These are phyloP conservation scores for Dufourea novaeangliae DNA, from an alignment of 1,140 invertebrate genomes.

Conservation along the genomic window DNA sequence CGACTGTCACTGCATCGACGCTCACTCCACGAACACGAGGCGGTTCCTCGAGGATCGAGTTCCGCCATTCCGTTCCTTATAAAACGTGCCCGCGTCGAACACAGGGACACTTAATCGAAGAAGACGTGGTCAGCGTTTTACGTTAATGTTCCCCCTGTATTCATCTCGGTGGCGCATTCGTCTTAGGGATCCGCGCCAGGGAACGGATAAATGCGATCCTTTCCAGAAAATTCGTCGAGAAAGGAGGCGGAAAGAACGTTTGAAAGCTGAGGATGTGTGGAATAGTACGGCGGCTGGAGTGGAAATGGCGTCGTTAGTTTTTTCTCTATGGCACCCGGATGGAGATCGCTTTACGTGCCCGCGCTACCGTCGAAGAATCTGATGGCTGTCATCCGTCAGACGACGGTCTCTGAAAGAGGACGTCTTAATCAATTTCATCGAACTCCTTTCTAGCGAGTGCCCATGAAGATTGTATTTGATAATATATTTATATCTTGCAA, in stretches of 20 bases:
- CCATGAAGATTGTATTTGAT: too few species aligned
- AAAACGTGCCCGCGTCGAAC: constrained; percentile 7
- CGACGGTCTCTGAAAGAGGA: neutral
- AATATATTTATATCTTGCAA: too few species aligned
- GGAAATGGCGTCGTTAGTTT: constrained; percentile 60
- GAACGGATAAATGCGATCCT: constrained; percentile 48
- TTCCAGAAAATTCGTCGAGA: constrained; percentile 50
- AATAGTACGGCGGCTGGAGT: constrained; percentile 52
- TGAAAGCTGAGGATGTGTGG: constrained; percentile 29
- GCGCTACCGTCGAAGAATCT: neutral
- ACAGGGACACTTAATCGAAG: constrained; percentile 21
- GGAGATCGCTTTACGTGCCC: constrained; percentile 12
- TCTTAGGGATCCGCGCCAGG: constrained; percentile 28
- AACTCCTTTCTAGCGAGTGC: neutral
- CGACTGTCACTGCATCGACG: constrained; percentile 60
- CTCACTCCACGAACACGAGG: neutral
- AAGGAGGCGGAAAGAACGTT: constrained; percentile 25
- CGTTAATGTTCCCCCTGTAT: constrained; percentile 37
- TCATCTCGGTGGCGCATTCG: constrained; percentile 32
- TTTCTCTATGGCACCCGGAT: neutral
- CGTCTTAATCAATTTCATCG: constrained; percentile 8
- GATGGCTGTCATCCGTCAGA: constrained; percentile 20
- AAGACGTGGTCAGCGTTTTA: constrained; percentile 56
- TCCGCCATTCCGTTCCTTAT: constrained; percentile 23
- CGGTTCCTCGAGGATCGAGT: constrained; percentile 30